Evolutionary conservation across 2,113 vertebrate genomes (phyloP).

Genomic region (Microtus pennsylvanicus): DNA sequence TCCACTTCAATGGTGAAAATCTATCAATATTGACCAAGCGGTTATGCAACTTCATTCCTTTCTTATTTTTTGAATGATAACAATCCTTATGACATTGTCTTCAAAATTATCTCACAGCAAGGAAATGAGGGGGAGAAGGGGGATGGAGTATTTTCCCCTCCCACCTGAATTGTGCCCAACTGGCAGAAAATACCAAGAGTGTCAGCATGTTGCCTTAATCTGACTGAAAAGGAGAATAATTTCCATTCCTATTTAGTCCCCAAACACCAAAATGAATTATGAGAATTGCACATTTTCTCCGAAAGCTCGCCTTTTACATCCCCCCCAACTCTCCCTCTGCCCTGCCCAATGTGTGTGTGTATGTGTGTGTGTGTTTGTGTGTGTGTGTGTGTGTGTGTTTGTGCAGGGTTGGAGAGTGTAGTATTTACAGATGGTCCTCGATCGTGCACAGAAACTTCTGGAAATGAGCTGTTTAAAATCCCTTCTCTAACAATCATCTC

Average conservation of each 20-base stretch:
- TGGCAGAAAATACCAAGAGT: conserved; percentile 48
- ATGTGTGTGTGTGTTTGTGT: no score
- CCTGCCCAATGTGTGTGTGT: background rate
- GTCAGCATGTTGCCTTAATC: conserved; percentile 16
- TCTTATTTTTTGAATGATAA: conserved; percentile 54
- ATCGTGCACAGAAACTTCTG: background rate
- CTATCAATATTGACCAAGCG: conserved; percentile 5
- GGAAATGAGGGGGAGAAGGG: conserved; percentile 11
- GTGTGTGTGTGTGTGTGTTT: background rate
- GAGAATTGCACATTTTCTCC: conserved; percentile 26
- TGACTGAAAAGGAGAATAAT: background rate
- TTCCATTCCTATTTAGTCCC: background rate
- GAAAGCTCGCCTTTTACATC: background rate
- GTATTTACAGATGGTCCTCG: no score
- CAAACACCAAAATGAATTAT: conserved; percentile 5
- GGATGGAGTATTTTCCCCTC: background rate
- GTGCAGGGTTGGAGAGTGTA: background rate
- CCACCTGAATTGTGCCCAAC: conserved; percentile 34
- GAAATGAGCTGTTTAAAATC: background rate
- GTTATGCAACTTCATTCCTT: background rate
- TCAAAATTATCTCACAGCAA: conserved; percentile 46
- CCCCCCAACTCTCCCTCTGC: background rate
- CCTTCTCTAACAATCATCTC: background rate
- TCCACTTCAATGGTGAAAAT: background rate
- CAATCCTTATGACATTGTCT: conserved; percentile 27